phyloP scores from a whole-genome alignment of 1,140 invertebrate genomes.

The Bombus balteatus region DNA sequence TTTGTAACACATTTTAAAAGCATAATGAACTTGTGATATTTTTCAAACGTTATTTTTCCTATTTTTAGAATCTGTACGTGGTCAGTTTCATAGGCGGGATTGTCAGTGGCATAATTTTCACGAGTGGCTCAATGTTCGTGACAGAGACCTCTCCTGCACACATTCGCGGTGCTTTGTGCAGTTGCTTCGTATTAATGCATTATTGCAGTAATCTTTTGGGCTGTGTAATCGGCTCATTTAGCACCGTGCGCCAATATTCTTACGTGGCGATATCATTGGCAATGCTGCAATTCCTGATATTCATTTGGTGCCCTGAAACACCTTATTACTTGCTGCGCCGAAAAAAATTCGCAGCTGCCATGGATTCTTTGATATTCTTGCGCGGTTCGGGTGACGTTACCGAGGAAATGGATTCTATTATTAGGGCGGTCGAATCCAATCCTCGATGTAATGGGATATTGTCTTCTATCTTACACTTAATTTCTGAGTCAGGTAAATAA shows the following conservation, averaged over 20 bases:
- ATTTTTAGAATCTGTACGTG: slow-evolving; percentile 48
- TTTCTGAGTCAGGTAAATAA: background rate
- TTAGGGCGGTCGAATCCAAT: background rate
- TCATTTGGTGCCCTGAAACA: slow-evolving; percentile 37
- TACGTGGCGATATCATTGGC: slow-evolving; percentile 21
- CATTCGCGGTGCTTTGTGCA: slow-evolving; percentile 85
- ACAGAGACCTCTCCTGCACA: slow-evolving; percentile 85
- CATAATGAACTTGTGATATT: background rate
- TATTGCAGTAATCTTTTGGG: slow-evolving; percentile 85
- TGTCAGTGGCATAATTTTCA: slow-evolving; percentile 85
- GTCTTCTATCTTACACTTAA: background rate
- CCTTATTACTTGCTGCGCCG: slow-evolving; percentile 36
- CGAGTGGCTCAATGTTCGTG: slow-evolving; percentile 85
- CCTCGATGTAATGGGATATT: background rate
- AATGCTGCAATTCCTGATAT: background rate
- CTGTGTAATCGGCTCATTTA: slow-evolving; percentile 85
- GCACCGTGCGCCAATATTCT: slow-evolving; percentile 75
- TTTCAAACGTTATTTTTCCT: background rate
- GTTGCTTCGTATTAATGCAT: slow-evolving; percentile 83
- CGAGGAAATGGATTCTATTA: slow-evolving; percentile 14
- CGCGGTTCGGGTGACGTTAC: background rate
- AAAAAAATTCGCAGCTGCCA: slow-evolving; percentile 17
- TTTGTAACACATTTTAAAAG: background rate
- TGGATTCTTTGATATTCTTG: slow-evolving; percentile 20
- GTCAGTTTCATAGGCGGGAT: slow-evolving; percentile 84